Evolutionary conservation across 2,113 vertebrate genomes (phyloP).

Genomic region (Ceuthmochares aereus): DNA sequence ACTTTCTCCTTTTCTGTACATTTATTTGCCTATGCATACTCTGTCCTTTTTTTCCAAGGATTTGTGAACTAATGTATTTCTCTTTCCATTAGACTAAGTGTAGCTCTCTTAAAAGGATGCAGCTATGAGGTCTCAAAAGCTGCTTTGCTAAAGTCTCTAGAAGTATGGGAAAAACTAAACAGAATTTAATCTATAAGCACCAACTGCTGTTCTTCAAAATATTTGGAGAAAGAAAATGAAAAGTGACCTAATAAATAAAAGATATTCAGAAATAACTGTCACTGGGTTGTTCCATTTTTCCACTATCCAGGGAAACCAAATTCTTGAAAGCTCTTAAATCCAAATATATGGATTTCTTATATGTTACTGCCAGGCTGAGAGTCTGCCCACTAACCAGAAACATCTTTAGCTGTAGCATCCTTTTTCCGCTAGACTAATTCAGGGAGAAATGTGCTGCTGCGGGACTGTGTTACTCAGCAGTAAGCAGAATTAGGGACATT

Average conservation of each 20-base stretch:
- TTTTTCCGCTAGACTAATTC: background rate
- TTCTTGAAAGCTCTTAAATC: background rate
- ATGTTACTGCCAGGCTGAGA: background rate
- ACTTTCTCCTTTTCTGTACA: background rate
- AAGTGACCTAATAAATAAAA: background rate
- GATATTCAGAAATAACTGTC: background rate
- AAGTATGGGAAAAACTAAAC: background rate
- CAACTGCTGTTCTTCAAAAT: background rate
- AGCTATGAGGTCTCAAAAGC: background rate
- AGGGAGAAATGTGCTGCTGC: fast-evolving
- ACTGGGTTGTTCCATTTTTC: background rate
- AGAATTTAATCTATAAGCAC: background rate
- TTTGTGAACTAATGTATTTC: background rate
- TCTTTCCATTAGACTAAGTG: background rate
- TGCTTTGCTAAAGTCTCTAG: background rate
- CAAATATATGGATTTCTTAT: background rate
- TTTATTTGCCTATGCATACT: background rate
- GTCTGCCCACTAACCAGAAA: background rate
- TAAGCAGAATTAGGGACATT: background rate
- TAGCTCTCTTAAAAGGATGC: background rate
- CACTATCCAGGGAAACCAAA: background rate
- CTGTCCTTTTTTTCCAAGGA: background rate
- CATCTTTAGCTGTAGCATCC: background rate
- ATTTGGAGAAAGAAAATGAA: background rate
- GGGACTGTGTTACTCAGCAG: background rate